Conservation (phyloP, 2,797 vertebrate species). For the Synanceia verrucosa region DNA sequence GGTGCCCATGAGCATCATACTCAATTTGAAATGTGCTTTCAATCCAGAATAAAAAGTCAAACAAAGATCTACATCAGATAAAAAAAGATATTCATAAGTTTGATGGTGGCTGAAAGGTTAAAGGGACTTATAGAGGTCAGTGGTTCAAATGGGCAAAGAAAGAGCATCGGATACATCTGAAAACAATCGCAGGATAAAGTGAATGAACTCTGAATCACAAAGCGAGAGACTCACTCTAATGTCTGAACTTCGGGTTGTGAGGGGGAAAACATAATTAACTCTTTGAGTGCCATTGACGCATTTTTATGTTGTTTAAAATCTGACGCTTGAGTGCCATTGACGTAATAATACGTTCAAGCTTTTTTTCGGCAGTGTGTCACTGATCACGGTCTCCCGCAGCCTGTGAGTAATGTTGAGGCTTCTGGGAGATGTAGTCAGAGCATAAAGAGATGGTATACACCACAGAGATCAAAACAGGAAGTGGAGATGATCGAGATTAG, state of each 20-base stretch:
- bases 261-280: neutral
- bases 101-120: neutral
- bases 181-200: neutral
- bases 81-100: slow-evolving; percentile 7
- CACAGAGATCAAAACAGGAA: too few species aligned
- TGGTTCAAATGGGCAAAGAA: neutral
- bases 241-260: neutral
- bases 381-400: too few species aligned
- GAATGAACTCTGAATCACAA: neutral
- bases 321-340: too few species aligned
- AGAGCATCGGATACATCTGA: neutral
- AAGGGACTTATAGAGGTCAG: neutral
- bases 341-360: too few species aligned
- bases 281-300: too few species aligned
- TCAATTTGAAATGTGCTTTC: slow-evolving; percentile 58
- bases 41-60: slow-evolving; percentile 60
- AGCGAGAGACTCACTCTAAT: neutral
- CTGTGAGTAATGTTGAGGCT: too few species aligned
- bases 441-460: too few species aligned
- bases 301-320: too few species aligned
- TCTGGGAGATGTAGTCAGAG: too few species aligned
- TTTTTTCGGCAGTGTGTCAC: too few species aligned
- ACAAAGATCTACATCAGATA: slow-evolving; percentile 37
- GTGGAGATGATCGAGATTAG: too few species aligned
- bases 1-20: slow-evolving; percentile 50